These are phyloP conservation scores for Choreutis nemorana DNA, from an alignment of 2,888 invertebrate species.

Conservation along the genomic window DNA sequence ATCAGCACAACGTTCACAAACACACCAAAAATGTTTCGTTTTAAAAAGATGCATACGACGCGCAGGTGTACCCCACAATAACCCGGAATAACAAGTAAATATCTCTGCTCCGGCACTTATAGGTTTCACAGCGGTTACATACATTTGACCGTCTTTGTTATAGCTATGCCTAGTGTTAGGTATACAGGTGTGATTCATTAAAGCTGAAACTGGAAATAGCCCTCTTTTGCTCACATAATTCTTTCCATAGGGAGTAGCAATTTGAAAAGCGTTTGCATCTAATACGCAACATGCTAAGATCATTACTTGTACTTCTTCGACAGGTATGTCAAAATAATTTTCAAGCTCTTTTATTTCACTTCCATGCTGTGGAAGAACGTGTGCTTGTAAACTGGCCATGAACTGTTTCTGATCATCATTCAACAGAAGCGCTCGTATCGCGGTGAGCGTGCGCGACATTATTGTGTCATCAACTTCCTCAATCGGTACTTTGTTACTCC, in stretches of 20 bases:
- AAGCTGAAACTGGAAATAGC: conserved; percentile 71
- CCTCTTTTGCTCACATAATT: conserved; percentile 66
- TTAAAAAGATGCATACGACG: conserved; percentile 67
- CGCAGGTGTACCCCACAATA: conserved; percentile 73
- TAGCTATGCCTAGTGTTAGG: conserved; percentile 73
- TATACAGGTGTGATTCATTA: conserved; percentile 75
- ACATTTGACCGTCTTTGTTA: conserved; percentile 64
- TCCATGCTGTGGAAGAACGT: conserved; percentile 61
- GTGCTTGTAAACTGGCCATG: conserved; percentile 58
- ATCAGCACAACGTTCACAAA: conserved; percentile 72
- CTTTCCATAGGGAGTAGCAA: conserved; percentile 45
- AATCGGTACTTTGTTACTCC: conserved; percentile 58
- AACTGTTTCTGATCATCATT: conserved; percentile 56
- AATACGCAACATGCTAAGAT: conserved; percentile 65
- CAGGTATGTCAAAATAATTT: conserved; percentile 49
- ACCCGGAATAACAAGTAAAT: conserved; percentile 70
- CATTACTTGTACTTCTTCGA: conserved; percentile 67
- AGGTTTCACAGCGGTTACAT: conserved; percentile 64
- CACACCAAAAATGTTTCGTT: conserved; percentile 75
- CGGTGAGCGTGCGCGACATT: conserved; percentile 39
- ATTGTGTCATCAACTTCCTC: conserved; percentile 38
- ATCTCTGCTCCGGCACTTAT: conserved; percentile 71
- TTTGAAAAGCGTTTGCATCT: conserved; percentile 76
- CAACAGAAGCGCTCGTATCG: conserved; percentile 43
- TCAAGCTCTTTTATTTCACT: conserved; percentile 65